These are phyloP conservation scores for Porites evermanni DNA, from an alignment of 92 coral and sea anemone genomes.

Conservation along the genomic window DNA sequence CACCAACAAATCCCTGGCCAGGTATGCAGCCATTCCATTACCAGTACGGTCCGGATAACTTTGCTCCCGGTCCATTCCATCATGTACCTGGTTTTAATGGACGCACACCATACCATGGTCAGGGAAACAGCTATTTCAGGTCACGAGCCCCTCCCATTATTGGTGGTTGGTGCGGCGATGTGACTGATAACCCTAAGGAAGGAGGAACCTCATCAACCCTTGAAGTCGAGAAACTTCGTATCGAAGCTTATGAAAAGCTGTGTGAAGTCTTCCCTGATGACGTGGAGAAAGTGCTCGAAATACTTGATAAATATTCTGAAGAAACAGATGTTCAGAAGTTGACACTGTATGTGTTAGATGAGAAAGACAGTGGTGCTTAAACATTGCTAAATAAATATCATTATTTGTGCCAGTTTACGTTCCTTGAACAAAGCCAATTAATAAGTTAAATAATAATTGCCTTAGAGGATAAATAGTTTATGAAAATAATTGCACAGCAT, in stretches of 20 bases:
- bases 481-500: slow-evolving; percentile 3
- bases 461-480: background rate
- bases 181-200: slow-evolving; percentile 62
- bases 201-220: background rate
- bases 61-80: slow-evolving; percentile 32
- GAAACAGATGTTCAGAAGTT: slow-evolving; percentile 63
- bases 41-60: slow-evolving; percentile 22
- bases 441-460: background rate
- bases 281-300: slow-evolving; percentile 72
- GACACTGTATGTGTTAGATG: slow-evolving; percentile 67
- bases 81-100: slow-evolving; percentile 31
- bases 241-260: slow-evolving; percentile 75
- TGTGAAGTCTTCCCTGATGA: slow-evolving; percentile 81
- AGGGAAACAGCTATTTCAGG: slow-evolving; percentile 69
- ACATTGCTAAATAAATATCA: too few relatives aligned
- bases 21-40: slow-evolving; percentile 38
- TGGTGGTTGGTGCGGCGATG: slow-evolving; percentile 68
- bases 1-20: slow-evolving; percentile 58
- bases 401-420: too few relatives aligned
- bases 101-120: slow-evolving; percentile 69
- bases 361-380: background rate
- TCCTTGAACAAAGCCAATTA: too few relatives aligned
- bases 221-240: slow-evolving; percentile 50
- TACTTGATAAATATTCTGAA: slow-evolving; percentile 75
- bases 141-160: slow-evolving; percentile 90